These are phyloP conservation scores for Athetis lepigone DNA, from an alignment of 2,888 invertebrate species.

Conservation along the genomic window DNA sequence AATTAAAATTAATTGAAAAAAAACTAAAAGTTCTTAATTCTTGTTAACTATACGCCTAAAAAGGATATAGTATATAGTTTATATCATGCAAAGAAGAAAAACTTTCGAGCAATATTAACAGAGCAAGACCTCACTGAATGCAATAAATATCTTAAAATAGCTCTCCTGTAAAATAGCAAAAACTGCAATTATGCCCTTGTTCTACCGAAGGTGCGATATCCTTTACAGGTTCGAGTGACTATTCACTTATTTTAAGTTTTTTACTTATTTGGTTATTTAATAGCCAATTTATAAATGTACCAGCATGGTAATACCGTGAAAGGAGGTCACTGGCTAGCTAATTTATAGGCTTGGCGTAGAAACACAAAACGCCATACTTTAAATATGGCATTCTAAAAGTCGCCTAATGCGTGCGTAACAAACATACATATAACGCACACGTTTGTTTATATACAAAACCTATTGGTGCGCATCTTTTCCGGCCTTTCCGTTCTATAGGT, in stretches of 20 bases:
- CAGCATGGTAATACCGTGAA: slow-evolving; percentile 40
- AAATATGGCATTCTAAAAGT: slow-evolving; percentile 9
- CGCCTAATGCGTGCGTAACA: slow-evolving; percentile 11
- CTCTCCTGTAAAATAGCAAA: slow-evolving; percentile 52
- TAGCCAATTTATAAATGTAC: slow-evolving; percentile 36
- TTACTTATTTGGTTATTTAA: neutral
- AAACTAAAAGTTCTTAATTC: too few relatives aligned
- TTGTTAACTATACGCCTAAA: too few relatives aligned
- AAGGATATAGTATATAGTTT: too few relatives aligned
- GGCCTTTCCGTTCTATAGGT: neutral
- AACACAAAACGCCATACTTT: slow-evolving; percentile 50
- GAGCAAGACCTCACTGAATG: too few relatives aligned
- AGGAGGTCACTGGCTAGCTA: slow-evolving; percentile 62
- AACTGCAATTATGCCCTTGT: slow-evolving; percentile 48
- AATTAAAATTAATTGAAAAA: too few relatives aligned
- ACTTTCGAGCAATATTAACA: too few relatives aligned
- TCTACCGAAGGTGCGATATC: slow-evolving; percentile 50
- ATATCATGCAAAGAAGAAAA: too few relatives aligned
- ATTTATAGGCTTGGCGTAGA: slow-evolving; percentile 56
- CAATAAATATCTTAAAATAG: too few relatives aligned
- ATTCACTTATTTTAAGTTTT: too few relatives aligned
- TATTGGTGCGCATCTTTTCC: neutral
- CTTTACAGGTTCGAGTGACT: too few relatives aligned
- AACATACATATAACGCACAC: slow-evolving; percentile 9
- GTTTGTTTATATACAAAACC: slow-evolving; percentile 12